phyloP scores from a whole-genome alignment of 2,888 invertebrate genomes.

The Pomacea canaliculata region DNA sequence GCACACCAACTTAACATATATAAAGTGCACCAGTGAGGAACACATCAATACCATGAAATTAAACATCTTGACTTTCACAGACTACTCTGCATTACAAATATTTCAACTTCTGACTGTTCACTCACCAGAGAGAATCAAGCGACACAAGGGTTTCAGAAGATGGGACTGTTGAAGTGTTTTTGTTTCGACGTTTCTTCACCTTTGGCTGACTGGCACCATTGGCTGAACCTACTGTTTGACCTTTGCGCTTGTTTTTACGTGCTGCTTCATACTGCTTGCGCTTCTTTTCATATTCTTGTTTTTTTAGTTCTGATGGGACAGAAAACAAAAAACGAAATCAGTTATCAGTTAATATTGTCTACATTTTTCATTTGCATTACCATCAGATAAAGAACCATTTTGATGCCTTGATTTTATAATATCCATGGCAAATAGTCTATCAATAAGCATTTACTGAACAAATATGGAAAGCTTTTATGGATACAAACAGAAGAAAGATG shows the following conservation, averaged over 20 bases:
- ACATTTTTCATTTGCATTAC: background rate
- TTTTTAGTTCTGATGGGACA: conserved; percentile 52
- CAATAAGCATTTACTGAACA: too few species aligned
- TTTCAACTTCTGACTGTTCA: too few species aligned
- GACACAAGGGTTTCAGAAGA: conserved; percentile 4
- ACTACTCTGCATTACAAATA: too few species aligned
- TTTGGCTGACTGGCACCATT: conserved; percentile 24
- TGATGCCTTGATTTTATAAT: too few species aligned
- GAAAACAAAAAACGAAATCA: background rate
- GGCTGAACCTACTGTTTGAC: conserved; percentile 28
- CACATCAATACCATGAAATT: too few species aligned
- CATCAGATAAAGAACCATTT: background rate
- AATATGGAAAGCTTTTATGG: too few species aligned
- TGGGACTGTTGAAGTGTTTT: conserved; percentile 74
- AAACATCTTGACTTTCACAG: too few species aligned
- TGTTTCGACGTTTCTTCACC: conserved; percentile 84
- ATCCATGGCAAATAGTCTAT: too few species aligned
- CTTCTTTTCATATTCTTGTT: conserved; percentile 57
- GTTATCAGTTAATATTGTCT: background rate
- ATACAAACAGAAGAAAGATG: too few species aligned
- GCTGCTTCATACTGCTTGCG: conserved; percentile 58
- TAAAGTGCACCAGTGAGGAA: too few species aligned
- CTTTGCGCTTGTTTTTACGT: conserved; percentile 49
- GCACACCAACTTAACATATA: too few species aligned
- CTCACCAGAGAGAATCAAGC: too few species aligned